Percentiles rank a stretch among this genome's conserved stretches.
Conservation (phyloP, 2,797 vertebrate species). For the Rhinoraja longicauda region DNA sequence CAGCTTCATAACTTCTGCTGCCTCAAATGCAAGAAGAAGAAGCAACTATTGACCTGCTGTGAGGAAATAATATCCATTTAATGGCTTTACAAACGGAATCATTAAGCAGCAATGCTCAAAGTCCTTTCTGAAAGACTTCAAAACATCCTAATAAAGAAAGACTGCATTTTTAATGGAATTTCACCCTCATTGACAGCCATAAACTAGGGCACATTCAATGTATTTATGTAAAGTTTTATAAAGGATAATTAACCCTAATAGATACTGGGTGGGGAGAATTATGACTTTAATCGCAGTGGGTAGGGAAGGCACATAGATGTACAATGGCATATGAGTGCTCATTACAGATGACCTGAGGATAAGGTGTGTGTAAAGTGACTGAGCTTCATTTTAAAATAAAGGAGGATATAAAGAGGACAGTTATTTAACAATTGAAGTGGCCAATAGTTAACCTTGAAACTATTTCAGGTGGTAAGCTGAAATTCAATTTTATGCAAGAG, state of each 20-base stretch:
- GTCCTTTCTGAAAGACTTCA: not conserved
- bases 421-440: not conserved
- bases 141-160: not conserved
- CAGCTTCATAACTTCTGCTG: too few relatives aligned
- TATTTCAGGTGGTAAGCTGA: not conserved
- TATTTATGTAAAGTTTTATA: constrained; percentile 1
- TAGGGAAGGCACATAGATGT: not conserved
- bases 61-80: constrained; percentile 24
- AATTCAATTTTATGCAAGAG: not conserved
- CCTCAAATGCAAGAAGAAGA: too few relatives aligned
- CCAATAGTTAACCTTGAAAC: not conserved
- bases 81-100: constrained; percentile 18
- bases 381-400: not conserved
- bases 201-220: not conserved
- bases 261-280: not conserved
- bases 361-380: constrained; percentile 14
- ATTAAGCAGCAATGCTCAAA: not conserved
- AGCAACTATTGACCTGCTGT: not conserved
- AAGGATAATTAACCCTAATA: constrained; percentile 32
- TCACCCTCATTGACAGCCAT: not conserved
- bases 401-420: not conserved
- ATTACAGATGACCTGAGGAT: constrained; percentile 4
- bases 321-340: not conserved
- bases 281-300: not conserved
- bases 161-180: not conserved